Base-by-base conservation (phyloP, 2,888 invertebrate species). In the Pyralis farinalis region DNA sequence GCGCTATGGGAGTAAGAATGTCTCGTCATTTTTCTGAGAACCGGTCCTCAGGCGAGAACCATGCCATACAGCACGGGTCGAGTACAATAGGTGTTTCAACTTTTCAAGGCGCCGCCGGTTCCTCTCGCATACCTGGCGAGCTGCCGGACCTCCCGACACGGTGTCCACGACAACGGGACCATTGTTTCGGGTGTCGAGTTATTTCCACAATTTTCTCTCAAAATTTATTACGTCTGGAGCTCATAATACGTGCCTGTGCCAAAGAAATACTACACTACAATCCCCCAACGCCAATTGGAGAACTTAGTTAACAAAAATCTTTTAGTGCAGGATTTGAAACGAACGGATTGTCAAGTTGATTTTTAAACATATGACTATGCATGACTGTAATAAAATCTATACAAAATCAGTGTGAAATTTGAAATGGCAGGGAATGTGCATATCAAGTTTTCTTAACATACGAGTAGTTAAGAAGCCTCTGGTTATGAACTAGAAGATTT, bases 1-100 rank as follows among this genome's bases (percentile, higher is more conserved):
- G 21, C 5, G 30, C 30, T 16, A 12, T 42, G 47, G 41, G 50
- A 49, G 49, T 62, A 69, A 61, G 67, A 77, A 79, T 72, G 72
- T 70, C 68, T 66, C 65, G 73, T 80, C 68, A 75, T 69, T 70
- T 73, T 84, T 79, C 77, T 64, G 55, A 73, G 75, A 83, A 84
- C 80, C 79, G 79, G 78, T 80, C 69, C 50, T 43, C 53, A 63
- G 58, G 53, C 63, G 64, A 64, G 71, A 65, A 67, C 61, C 58
- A 51, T 55, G 49, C 43, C 59, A 58, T 68, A 64, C 61, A 61
- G 46, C 66, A 69, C 64, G 49, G 44, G 25, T 38, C 20, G 46
- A 58, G 49, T 59, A 78, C 75, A 77, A 79, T 76, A 68, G 74
- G 58, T 58, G 64, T 68, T 69, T 70, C 59, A 59, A 65, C 56